Conservation (phyloP, 64 coral and sea anemone genomes). For the Montipora cactus region DNA sequence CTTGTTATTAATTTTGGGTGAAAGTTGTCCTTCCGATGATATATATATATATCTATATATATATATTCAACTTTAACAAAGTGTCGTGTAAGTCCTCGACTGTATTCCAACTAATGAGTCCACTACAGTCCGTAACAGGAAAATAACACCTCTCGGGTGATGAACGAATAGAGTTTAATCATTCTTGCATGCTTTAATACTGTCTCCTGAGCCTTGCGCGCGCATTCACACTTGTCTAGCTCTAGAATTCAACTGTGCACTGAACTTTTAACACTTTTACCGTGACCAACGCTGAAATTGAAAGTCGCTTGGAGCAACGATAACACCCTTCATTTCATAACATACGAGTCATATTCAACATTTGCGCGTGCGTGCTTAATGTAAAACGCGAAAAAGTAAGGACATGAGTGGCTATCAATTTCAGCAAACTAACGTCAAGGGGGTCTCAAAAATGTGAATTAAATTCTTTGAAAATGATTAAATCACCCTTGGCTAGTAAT, state of each 20-base stretch:
- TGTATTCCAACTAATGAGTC: too few species aligned
- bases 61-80: too few species aligned
- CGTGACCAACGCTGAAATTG: not conserved
- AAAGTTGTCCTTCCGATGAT: too few species aligned
- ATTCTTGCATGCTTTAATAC: not conserved
- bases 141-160: too few species aligned
- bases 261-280: not conserved
- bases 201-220: not conserved
- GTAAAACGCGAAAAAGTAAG: not conserved
- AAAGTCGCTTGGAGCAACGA: too few species aligned
- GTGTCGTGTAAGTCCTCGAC: too few species aligned
- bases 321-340: too few species aligned
- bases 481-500: slow-evolving; percentile 13
- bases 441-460: slow-evolving; percentile 2
- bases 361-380: not conserved
- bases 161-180: too few species aligned
- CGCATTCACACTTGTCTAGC: not conserved
- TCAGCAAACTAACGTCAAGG: not conserved
- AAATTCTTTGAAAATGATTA: not conserved
- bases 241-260: not conserved
- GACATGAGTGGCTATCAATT: not conserved
- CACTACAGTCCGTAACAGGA: too few species aligned
- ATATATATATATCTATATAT: too few species aligned
- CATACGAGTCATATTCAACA: not conserved
- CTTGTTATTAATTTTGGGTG: too few species aligned